Percentiles rank a stretch among this genome's conserved stretches.
phyloP scores from a whole-genome alignment of 1,140 invertebrate species.

The Oedothorax gibbosus region DNA sequence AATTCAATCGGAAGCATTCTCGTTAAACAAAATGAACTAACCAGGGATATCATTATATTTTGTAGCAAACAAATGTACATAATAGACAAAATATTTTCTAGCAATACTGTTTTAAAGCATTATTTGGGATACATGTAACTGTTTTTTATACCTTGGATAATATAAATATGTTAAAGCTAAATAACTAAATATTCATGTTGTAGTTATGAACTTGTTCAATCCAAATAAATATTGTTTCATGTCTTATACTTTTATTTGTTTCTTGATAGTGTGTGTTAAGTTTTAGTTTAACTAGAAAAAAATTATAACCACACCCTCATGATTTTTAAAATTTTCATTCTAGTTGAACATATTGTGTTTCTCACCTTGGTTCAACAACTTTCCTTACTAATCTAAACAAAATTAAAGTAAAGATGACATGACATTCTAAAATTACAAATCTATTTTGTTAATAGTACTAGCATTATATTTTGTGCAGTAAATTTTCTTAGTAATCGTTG shows the following conservation, averaged over 20 bases:
- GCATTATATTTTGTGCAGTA: too few species aligned
- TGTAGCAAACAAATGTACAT: constrained; percentile 29
- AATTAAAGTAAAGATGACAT: too few species aligned
- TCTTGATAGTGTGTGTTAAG: too few species aligned
- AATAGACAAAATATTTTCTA: constrained; percentile 13
- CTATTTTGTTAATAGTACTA: too few species aligned
- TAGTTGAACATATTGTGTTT: too few species aligned
- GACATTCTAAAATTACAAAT: too few species aligned
- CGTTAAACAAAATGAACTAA: not conserved
- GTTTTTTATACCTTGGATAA: not conserved
- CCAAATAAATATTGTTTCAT: not conserved
- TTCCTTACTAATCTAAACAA: too few species aligned
- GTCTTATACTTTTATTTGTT: not conserved
- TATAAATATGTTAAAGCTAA: not conserved
- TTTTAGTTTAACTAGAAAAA: too few species aligned
- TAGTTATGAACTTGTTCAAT: not conserved
- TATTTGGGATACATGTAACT: constrained; percentile 1
- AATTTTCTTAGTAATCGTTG: too few species aligned
- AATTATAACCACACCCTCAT: too few species aligned
- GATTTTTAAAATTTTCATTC: too few species aligned
- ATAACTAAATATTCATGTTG: not conserved
- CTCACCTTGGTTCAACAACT: too few species aligned
- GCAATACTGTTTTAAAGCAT: not conserved
- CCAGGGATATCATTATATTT: constrained; percentile 20
- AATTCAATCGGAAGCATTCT: not conserved